Evolutionary conservation across 2,888 invertebrate genomes (phyloP).

Genomic region (Macropis europaea): DNA sequence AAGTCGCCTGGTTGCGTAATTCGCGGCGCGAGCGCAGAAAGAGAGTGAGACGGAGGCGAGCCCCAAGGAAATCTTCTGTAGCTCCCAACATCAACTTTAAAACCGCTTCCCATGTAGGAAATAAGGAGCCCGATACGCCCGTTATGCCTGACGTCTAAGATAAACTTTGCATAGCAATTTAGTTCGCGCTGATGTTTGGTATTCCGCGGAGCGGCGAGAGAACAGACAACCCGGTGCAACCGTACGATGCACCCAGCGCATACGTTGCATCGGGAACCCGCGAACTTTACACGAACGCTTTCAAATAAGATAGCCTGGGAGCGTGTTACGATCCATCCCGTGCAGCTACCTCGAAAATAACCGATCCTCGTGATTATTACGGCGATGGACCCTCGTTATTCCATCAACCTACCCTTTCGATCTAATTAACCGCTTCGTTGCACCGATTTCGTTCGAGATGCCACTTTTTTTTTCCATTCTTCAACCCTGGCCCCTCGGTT

Average conservation of each 20-base stretch:
- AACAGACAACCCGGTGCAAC: not conserved
- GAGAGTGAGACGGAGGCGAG: not conserved
- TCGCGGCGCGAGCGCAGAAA: not conserved
- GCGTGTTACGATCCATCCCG: conserved; percentile 1
- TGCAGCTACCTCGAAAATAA: not conserved
- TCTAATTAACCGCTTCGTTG: no score
- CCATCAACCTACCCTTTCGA: no score
- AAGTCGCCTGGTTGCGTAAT: conserved; percentile 7
- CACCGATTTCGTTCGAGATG: no score
- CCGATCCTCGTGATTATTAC: not conserved
- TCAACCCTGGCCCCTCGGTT: no score
- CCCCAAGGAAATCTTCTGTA: conserved; percentile 30
- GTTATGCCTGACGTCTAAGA: conserved; percentile 30
- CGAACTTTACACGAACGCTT: conserved; percentile 15
- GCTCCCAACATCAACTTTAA: conserved; percentile 6
- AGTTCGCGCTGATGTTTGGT: conserved; percentile 26
- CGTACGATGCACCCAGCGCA: not conserved
- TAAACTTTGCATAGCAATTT: conserved; percentile 44
- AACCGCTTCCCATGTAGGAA: conserved; percentile 18
- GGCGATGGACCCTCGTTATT: not conserved
- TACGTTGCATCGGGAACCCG: not conserved
- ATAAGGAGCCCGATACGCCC: conserved; percentile 27
- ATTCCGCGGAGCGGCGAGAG: not conserved
- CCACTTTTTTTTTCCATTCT: no score
- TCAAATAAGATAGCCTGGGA: conserved; percentile 22